Evolutionary conservation across 2,113 vertebrate species (phyloP).

Genomic region (Pelecanus crispus): DNA sequence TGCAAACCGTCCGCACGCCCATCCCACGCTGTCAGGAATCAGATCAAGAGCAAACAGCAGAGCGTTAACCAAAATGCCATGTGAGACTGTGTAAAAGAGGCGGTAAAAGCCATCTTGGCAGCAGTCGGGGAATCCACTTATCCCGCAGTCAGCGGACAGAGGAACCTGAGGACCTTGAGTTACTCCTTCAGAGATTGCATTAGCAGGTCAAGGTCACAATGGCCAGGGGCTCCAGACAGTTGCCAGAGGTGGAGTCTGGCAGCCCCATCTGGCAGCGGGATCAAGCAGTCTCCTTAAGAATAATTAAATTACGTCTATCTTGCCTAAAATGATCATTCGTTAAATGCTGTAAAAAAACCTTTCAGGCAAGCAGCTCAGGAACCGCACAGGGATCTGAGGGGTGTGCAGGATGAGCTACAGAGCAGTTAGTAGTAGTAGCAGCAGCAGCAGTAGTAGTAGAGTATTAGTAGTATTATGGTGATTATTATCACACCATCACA

Average conservation of each 20-base stretch:
- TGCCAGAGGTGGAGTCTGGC: background rate
- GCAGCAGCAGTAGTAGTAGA: accelerated
- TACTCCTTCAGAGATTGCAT: background rate
- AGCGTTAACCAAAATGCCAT: background rate
- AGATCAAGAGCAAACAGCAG: background rate
- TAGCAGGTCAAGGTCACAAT: background rate
- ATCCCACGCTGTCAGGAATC: background rate
- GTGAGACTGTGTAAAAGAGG: background rate
- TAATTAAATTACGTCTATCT: background rate
- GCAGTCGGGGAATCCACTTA: background rate
- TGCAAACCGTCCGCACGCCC: background rate
- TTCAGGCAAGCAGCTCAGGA: background rate
- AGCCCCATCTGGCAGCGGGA: background rate
- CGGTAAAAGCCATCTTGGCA: background rate
- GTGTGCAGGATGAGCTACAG: background rate
- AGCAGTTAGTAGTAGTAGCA: background rate
- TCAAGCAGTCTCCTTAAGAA: background rate
- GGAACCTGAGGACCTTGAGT: background rate
- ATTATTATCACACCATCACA: too few relatives aligned
- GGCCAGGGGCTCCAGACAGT: background rate
- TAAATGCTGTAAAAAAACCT: background rate
- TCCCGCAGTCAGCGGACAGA: background rate
- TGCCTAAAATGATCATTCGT: background rate
- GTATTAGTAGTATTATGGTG: background rate
- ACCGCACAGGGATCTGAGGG: background rate